Conservation (phyloP, 1,140 invertebrate species). For the Drosophila jambulina region DNA sequence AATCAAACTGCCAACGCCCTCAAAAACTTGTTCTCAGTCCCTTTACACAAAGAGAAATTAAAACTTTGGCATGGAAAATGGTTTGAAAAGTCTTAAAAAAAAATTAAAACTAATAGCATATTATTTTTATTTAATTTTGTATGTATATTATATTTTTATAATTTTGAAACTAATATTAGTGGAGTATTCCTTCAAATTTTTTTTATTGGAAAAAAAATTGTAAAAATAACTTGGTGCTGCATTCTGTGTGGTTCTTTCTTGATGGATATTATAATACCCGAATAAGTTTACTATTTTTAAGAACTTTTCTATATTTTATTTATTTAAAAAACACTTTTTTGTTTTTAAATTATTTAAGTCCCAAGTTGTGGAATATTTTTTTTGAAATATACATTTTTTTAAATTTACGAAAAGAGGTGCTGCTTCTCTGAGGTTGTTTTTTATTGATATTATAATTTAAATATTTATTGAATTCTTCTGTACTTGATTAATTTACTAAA, state of each 20-base stretch:
- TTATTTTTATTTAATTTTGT: background rate
- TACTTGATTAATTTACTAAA: no score
- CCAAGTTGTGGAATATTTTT: background rate
- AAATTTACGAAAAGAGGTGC: no score
- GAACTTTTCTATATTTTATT: background rate
- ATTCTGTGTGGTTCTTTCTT: no score
- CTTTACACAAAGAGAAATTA: conserved; percentile 16
- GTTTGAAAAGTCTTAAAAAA: background rate
- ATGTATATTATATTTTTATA: background rate
- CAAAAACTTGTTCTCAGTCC: conserved; percentile 31
- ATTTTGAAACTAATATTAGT: background rate
- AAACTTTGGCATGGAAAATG: accelerated
- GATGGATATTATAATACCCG: background rate
- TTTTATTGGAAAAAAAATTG: no score
- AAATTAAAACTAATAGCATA: background rate
- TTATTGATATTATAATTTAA: no score
- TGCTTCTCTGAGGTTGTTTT: no score
- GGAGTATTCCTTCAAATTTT: background rate
- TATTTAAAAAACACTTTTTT: background rate
- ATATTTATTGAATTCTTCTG: no score
- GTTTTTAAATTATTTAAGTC: background rate
- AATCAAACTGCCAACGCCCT: conserved; percentile 77
- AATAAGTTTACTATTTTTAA: background rate
- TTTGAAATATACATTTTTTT: no score
- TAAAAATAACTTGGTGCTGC: no score